Evolutionary conservation across 2,888 invertebrate species (phyloP).

Genomic region (Caenorhabditis zanzibari): DNA sequence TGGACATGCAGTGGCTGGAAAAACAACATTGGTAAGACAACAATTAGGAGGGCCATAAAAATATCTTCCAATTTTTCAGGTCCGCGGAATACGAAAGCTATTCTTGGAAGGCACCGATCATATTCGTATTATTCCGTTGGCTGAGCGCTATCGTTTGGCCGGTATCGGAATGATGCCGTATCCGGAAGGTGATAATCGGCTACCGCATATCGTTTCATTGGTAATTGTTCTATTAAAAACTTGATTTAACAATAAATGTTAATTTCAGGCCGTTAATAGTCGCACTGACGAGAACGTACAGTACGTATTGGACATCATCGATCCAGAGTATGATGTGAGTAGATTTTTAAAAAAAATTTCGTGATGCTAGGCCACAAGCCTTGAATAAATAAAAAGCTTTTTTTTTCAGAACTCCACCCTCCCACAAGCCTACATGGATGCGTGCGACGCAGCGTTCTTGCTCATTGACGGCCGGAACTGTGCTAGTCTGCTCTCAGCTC

Average conservation of each 20-base stretch:
- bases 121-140: slow-evolving; percentile 38
- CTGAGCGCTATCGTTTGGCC: slow-evolving; percentile 53
- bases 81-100: slow-evolving; percentile 45
- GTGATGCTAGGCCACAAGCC: too few relatives aligned
- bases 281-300: slow-evolving; percentile 9
- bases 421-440: slow-evolving; percentile 58
- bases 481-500: slow-evolving; percentile 48
- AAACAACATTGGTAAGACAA: slow-evolving; percentile 46
- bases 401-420: slow-evolving; percentile 48
- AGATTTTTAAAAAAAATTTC: not conserved
- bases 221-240: too few relatives aligned
- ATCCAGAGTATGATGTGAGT: slow-evolving; percentile 64
- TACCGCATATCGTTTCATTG: slow-evolving; percentile 57
- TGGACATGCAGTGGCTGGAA: slow-evolving; percentile 51
- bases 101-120: slow-evolving; percentile 32
- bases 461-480: slow-evolving; percentile 54
- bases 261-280: slow-evolving; percentile 38
- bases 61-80: slow-evolving; percentile 39
- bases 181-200: slow-evolving; percentile 59
- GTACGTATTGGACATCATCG: slow-evolving; percentile 56
- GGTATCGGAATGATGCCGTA: slow-evolving; percentile 57
- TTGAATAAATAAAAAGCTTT: not conserved
- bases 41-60: not conserved
- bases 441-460: slow-evolving; percentile 53
- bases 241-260: too few relatives aligned